A percentile compares a stretch with the other conserved stretches of the same genome.
phyloP scores from a whole-genome alignment of 2,888 invertebrate genomes.

The Chorisops tibialis region DNA sequence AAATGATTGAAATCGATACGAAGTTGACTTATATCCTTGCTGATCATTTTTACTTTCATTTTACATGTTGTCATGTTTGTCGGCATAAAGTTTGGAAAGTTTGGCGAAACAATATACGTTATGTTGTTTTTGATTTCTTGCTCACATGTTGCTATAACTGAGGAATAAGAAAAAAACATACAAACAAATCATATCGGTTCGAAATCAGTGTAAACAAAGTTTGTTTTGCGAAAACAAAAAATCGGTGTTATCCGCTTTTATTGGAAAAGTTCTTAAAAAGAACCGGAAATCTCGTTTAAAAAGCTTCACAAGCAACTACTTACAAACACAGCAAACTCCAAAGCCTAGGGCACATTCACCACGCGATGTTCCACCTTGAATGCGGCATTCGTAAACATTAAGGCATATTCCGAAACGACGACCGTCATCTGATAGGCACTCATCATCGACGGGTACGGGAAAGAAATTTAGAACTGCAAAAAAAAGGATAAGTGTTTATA shows the following conservation, averaged over 20 bases:
- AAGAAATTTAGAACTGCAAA: slow-evolving; percentile 74
- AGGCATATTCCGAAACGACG: slow-evolving; percentile 72
- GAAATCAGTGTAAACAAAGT: not conserved
- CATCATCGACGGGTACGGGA: slow-evolving; percentile 77
- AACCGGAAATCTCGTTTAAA: not conserved
- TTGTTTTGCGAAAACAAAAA: too few species aligned
- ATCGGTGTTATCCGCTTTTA: too few species aligned
- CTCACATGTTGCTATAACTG: slow-evolving; percentile 73
- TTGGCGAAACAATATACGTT: slow-evolving; percentile 78
- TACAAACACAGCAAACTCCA: slow-evolving; percentile 82
- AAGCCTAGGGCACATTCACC: slow-evolving; percentile 81
- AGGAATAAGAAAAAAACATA: slow-evolving; percentile 20
- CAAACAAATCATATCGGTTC: not conserved
- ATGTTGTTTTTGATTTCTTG: slow-evolving; percentile 71
- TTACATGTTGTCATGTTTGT: slow-evolving; percentile 64
- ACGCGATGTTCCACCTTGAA: slow-evolving; percentile 64
- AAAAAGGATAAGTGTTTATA: not conserved
- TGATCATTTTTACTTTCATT: slow-evolving; percentile 70
- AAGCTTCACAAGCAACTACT: slow-evolving; percentile 51
- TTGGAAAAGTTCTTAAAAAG: not conserved
- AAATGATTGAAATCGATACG: slow-evolving; percentile 81
- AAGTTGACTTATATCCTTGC: slow-evolving; percentile 76
- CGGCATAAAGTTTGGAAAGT: slow-evolving; percentile 73
- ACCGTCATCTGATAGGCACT: slow-evolving; percentile 70
- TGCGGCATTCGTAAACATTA: slow-evolving; percentile 79